Evolutionary conservation across 2,888 invertebrate species (phyloP).

Genomic region (Flexamia atlantica): DNA sequence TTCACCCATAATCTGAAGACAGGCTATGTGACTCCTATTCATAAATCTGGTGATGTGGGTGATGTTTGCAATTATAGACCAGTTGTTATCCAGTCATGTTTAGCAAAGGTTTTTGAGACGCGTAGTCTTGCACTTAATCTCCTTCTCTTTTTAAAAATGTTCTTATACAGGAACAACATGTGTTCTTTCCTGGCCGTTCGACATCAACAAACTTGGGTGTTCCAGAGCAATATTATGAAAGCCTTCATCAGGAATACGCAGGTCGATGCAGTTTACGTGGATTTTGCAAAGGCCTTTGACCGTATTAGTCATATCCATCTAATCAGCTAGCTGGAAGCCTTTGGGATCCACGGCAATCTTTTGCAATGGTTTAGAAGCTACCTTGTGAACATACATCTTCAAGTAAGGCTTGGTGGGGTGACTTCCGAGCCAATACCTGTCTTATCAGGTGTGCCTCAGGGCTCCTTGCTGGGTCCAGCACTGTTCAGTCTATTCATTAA

Average conservation of each 20-base stretch:
- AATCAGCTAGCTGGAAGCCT: slow-evolving; percentile 3
- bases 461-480: too few species aligned
- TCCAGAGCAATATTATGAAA: too few species aligned
- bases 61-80: slow-evolving; percentile 14
- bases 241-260: too few species aligned
- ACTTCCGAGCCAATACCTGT: not conserved
- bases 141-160: not conserved
- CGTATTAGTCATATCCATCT: too few species aligned
- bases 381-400: not conserved
- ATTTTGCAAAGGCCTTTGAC: too few species aligned
- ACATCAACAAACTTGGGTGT: too few species aligned
- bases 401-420: not conserved
- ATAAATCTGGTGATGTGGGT: slow-evolving; percentile 7
- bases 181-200: not conserved
- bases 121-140: not conserved
- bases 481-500: too few species aligned
- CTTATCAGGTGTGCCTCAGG: too few species aligned
- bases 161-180: slow-evolving; percentile 1
- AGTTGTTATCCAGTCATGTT: not conserved
- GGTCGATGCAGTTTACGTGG: too few species aligned
- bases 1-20: slow-evolving; percentile 18
- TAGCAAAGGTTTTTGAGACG: slow-evolving; percentile 37
- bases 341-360: not conserved
- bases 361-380: too few species aligned
- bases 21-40: slow-evolving; percentile 25